phyloP scores from a whole-genome alignment of 2,113 vertebrate species.

The Spea bombifrons region DNA sequence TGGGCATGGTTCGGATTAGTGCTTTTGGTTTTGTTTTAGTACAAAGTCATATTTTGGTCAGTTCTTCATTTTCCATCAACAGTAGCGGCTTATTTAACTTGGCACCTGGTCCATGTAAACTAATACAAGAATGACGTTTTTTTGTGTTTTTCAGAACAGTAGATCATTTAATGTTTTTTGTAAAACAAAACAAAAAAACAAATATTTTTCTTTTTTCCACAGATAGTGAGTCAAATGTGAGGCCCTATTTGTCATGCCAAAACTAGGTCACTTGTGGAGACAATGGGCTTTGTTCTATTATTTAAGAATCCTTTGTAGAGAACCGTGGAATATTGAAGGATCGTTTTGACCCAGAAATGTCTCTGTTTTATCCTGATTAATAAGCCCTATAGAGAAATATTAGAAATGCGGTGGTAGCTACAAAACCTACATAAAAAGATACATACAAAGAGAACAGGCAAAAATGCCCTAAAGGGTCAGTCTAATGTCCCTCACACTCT shows the following conservation, averaged over 20 bases:
- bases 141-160: too few species aligned
- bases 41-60: constrained; percentile 16
- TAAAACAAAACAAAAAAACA: too few species aligned
- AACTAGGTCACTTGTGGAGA: background rate
- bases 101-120: background rate
- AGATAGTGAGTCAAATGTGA: too few species aligned
- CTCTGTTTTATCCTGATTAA: background rate
- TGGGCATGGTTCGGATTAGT: constrained; percentile 26
- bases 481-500: too few species aligned
- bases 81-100: constrained; percentile 21
- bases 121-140: background rate
- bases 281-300: background rate
- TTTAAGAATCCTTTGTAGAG: too few species aligned
- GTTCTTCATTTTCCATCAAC: constrained; percentile 1
- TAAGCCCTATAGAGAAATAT: too few species aligned
- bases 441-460: too few species aligned
- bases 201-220: too few species aligned
- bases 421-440: too few species aligned
- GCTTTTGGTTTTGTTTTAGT: background rate
- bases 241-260: background rate
- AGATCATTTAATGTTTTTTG: too few species aligned
- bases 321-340: background rate
- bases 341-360: background rate
- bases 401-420: too few species aligned
- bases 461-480: too few species aligned